Conservation (phyloP, 2,888 invertebrate genomes). For the Netelia melanura region DNA sequence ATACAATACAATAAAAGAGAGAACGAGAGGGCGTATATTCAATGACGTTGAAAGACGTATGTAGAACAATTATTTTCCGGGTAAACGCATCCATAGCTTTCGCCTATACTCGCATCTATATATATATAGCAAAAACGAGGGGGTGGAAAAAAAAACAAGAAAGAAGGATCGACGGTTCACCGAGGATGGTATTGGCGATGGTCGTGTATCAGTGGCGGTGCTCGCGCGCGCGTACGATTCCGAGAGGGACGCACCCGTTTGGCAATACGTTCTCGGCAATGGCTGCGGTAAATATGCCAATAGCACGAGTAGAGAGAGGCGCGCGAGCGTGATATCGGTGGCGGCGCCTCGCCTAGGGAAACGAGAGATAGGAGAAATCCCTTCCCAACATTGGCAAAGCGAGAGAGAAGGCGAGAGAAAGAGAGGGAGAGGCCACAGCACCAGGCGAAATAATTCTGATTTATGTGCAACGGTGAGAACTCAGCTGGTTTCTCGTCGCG, state of each 20-base stretch:
- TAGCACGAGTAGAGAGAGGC: constrained; percentile 64
- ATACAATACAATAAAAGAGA: neutral
- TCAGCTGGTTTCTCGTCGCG: constrained; percentile 65
- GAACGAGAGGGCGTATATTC: neutral
- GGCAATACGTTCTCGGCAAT: constrained; percentile 72
- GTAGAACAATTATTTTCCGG: constrained; percentile 66
- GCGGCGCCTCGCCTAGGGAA: constrained; percentile 67
- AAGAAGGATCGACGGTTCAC: constrained; percentile 47
- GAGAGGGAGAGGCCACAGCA: constrained; percentile 28
- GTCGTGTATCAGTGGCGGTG: constrained; percentile 61
- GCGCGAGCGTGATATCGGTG: constrained; percentile 55
- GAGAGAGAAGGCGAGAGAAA: constrained; percentile 9
- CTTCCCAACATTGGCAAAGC: constrained; percentile 19
- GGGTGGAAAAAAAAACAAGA: constrained; percentile 8
- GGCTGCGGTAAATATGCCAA: constrained; percentile 73
- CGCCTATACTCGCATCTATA: constrained; percentile 7
- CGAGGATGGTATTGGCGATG: constrained; percentile 56
- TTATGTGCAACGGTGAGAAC: constrained; percentile 69
- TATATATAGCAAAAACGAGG: neutral
- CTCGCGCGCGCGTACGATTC: constrained; percentile 34
- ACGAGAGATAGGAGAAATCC: constrained; percentile 67
- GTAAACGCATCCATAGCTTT: constrained; percentile 55
- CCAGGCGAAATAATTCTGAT: constrained; percentile 73
- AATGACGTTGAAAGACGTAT: constrained; percentile 30
- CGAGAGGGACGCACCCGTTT: constrained; percentile 65